Base-by-base conservation (phyloP, 2,113 vertebrate genomes). In the Synodontis membranacea region DNA sequence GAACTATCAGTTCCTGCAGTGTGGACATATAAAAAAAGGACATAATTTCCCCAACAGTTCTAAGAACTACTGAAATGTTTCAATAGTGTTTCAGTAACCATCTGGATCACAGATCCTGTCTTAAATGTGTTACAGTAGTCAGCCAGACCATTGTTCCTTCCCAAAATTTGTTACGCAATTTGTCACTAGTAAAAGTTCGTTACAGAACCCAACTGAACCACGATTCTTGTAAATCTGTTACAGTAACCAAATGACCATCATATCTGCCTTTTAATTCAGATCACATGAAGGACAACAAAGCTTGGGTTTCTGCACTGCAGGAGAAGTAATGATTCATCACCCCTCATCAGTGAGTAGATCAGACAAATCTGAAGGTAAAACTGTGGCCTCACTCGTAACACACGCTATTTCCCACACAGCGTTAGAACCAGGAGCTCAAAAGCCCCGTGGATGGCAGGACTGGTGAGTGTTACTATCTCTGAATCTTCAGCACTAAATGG, bases 401-500 rank as follows among this genome's bases (percentile, higher is more conserved):
- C 82, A 62, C 3, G 21, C 62, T 66, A 54, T 23, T 37, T 66
- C 72, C 8, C 25, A 50, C 23, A 82, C 48, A 25, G 14, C 12
- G 4, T 62, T 68, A 81, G 46, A 58, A 46, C 79, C 48, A 28
- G 52, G 76, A 74, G 62, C 83, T 87, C 54, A 81, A 37, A 83
- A 19, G 54, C 52, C 34, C 70, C 64, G 52, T 78, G 56, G 46
- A 66, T 23, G 39, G 62, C 64, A 54, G 74, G 64, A 66, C 50
- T 75, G 86, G 54, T 66, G 52, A 68, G 37, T 82, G 86, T 68
- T 79, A 88, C n/a, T 25, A 12, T 72, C 37, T 42, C 70, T 88
- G 42, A 87, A 91, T 87, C 54, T 83, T 84, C 83, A 83, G 83
- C 88, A 76, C 86, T 84, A 83, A 82, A 89, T 84, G 84, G 83